These are phyloP conservation scores for Drosophila littoralis DNA, from an alignment of 1,140 invertebrate genomes.

Conservation along the genomic window DNA sequence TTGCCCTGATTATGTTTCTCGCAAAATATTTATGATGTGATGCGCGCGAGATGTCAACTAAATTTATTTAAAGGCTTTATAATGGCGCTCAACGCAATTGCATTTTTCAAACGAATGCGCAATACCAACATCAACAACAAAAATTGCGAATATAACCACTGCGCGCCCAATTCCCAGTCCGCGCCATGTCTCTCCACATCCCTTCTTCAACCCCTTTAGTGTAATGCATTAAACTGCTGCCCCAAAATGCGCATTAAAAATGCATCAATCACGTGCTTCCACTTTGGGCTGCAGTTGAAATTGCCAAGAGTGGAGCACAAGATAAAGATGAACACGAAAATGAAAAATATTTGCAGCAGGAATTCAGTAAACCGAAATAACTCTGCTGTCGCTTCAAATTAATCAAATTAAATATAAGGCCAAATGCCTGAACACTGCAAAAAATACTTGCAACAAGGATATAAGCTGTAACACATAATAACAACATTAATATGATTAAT, in stretches of 20 bases:
- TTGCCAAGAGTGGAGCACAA: constrained; percentile 32
- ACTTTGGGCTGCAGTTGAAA: constrained; percentile 35
- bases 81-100: constrained; percentile 24
- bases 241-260: constrained; percentile 78
- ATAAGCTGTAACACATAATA: too few relatives aligned
- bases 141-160: neutral
- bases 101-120: constrained; percentile 37
- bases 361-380: constrained; percentile 24
- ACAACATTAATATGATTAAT: neutral
- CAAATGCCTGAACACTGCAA: neutral
- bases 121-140: neutral
- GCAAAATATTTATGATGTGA: constrained; percentile 40
- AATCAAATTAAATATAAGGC: constrained; percentile 67
- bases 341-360: constrained; percentile 59
- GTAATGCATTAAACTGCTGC: constrained; percentile 44
- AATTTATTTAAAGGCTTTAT: constrained; percentile 48
- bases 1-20: constrained; percentile 45
- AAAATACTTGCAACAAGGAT: neutral
- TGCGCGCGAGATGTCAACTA: constrained; percentile 24
- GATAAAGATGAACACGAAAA: constrained; percentile 64
- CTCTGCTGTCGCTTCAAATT: constrained; percentile 52
- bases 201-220: constrained; percentile 8
- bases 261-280: constrained; percentile 76
- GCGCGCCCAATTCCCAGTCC: constrained; percentile 16
- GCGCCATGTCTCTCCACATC: neutral